A percentile compares a stretch with the other conserved stretches of the same genome.
Conservation (phyloP, 2,888 invertebrate species). For the Eristalis intricaria region DNA sequence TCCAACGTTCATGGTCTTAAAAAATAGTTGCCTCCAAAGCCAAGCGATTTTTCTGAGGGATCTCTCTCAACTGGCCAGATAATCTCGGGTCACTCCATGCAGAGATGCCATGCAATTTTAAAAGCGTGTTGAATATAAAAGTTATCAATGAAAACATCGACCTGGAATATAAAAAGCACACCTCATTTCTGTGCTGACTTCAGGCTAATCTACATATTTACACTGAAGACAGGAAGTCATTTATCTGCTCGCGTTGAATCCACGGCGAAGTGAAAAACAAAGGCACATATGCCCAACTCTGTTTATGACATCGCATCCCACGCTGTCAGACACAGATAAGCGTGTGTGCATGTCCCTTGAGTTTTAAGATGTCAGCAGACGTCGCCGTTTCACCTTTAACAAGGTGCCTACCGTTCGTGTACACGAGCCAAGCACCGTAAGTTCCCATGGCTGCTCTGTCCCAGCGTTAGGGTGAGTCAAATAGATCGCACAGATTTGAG, state of each 20-base stretch:
- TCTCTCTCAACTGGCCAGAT: no score
- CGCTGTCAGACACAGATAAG: background rate
- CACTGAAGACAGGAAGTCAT: background rate
- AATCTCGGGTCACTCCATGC: no score
- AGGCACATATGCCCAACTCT: background rate
- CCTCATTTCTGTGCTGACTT: background rate
- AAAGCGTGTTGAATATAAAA: no score
- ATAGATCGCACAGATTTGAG: background rate
- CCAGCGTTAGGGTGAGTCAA: background rate
- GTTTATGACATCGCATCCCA: background rate
- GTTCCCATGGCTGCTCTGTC: background rate
- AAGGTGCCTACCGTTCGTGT: background rate
- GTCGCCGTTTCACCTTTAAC: background rate
- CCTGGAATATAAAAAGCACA: background rate
- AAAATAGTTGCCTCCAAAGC: no score
- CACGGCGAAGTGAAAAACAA: background rate
- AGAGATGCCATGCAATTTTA: no score
- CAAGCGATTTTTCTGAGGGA: no score
- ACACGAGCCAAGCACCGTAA: background rate
- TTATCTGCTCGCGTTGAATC: background rate
- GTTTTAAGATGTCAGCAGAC: background rate
- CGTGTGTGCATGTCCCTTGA: background rate
- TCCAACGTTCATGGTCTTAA: no score
- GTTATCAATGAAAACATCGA: no score
- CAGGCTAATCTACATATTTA: background rate